Conservation (phyloP, 92 coral and sea anemone species). For the Diadumene lineata region DNA sequence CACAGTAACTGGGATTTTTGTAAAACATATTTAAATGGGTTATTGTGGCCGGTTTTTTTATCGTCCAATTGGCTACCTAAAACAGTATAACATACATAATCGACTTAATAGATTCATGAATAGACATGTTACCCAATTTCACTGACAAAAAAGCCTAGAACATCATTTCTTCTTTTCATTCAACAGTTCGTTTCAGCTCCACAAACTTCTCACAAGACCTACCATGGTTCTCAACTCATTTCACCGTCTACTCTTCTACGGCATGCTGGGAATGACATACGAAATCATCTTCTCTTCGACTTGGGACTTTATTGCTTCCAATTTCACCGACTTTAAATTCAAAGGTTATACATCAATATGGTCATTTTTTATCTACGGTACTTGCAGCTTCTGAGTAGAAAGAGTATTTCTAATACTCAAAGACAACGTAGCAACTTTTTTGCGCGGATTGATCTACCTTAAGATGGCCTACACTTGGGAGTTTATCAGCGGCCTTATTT, state of each 20-base stretch:
- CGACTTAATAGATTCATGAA: too few relatives aligned
- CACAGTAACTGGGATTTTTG: too few relatives aligned
- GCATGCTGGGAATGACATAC: constrained; percentile 74
- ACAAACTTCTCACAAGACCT: not conserved
- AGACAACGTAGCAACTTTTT: constrained; percentile 36
- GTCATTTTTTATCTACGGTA: constrained; percentile 80
- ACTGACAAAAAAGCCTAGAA: not conserved
- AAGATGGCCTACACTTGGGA: constrained; percentile 89
- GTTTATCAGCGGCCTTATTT: constrained; percentile 65
- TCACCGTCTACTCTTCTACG: constrained; percentile 63
- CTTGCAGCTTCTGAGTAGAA: constrained; percentile 78
- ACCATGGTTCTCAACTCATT: constrained; percentile 61
- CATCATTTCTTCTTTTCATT: not conserved
- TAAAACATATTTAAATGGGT: too few relatives aligned
- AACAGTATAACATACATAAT: too few relatives aligned
- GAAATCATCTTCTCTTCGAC: constrained; percentile 70
- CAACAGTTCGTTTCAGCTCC: not conserved
- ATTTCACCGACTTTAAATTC: constrained; percentile 52
- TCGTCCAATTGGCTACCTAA: too few relatives aligned
- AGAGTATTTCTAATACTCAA: constrained; percentile 46
- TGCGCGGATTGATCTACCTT: constrained; percentile 66
- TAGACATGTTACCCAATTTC: too few relatives aligned
- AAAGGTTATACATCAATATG: constrained; percentile 73
- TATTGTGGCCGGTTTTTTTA: too few relatives aligned
- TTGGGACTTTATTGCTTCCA: constrained; percentile 57